Base-by-base conservation (phyloP, 2,888 invertebrate genomes). In the Cepaea hortensis region DNA sequence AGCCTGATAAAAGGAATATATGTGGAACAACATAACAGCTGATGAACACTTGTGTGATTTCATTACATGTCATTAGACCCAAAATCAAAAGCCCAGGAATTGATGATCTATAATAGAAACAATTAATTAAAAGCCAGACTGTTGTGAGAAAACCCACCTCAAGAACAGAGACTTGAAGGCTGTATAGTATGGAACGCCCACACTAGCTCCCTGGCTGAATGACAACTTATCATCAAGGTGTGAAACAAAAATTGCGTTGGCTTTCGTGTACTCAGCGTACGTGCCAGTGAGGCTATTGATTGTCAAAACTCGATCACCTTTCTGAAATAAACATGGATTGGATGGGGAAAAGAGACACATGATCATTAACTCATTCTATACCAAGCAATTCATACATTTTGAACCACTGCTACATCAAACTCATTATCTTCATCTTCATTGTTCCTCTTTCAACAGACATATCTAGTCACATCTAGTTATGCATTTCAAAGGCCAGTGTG, bases 121-220 rank as follows among this genome's bases (percentile, higher is more conserved):
- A 35, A 35, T 35, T 35, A 55, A 55, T 9, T 11, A 55, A 55
- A 55, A 55, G 55, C 55, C 6, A 55, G 11, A 11, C 55, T 55
- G 55, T 11, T 55, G 7, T 55, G 55, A 55, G 55, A 55, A 55
- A 55, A 55, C 73, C 35, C 35, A 95, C 95, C 94, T 94, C 70
- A 94, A 91, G 85, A 95, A 91, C 2, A 96, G 91, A 2, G 96
- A 95, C 88, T 95, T 93, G 91, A 95, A 95, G 0, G 96, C 96
- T 20, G 96, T 96, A 91, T 95, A 95, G 91, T 95, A 96, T 0
- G 96, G 95, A 5, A 95, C 93, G 48, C 95, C 96, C 18, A 96
- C 88, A 20, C 94, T 94, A n/a, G 96, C 95, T 62, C 96, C 96
- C 91, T 96, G 95, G 46, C 93, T 92, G 90, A 95, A 95, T 6